phyloP scores from a whole-genome alignment of 2,113 vertebrate genomes.

The Meleagris gallopavo region DNA sequence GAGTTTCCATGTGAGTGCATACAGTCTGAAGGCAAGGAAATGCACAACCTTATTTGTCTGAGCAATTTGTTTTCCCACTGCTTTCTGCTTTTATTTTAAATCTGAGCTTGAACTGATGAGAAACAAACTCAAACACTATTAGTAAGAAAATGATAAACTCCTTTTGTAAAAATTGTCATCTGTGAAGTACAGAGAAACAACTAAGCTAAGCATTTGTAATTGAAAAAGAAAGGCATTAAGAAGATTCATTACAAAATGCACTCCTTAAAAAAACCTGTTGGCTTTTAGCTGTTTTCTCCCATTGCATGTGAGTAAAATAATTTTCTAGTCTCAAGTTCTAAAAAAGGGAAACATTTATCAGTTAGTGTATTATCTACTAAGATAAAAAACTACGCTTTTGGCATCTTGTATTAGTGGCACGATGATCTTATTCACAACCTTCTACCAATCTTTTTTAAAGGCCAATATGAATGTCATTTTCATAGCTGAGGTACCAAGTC shows the following conservation, averaged over 20 bases:
- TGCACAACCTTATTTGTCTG: neutral
- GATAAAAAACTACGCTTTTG: neutral
- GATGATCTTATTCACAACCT: neutral
- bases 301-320: neutral
- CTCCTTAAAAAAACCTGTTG: neutral
- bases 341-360: neutral
- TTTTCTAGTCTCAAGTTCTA: neutral
- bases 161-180: neutral
- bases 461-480: neutral
- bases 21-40: neutral
- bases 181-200: neutral
- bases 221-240: neutral
- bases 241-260: neutral
- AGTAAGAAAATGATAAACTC: neutral
- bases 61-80: neutral
- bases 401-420: neutral
- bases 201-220: neutral
- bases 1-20: neutral
- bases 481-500: neutral
- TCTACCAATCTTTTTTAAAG: conserved; percentile 1
- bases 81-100: neutral
- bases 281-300: neutral
- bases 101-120: neutral
- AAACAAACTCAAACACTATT: neutral
- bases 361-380: neutral